These are phyloP conservation scores for Mesitornis unicolor DNA, from an alignment of 2,113 vertebrate species.

Conservation along the genomic window DNA sequence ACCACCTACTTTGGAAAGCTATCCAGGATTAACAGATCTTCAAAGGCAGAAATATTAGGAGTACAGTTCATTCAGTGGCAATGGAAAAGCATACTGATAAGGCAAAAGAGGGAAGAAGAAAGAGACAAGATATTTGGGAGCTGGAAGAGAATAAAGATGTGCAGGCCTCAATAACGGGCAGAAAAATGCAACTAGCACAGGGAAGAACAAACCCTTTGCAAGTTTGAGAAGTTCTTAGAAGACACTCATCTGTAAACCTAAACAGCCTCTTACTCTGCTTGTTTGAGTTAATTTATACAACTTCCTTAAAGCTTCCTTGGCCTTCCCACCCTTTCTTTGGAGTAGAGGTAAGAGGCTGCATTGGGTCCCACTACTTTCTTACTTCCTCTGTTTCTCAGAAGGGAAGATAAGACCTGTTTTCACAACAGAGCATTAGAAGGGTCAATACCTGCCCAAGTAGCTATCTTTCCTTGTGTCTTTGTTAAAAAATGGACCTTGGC, in stretches of 20 bases:
- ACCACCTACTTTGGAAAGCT: not conserved
- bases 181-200: not conserved
- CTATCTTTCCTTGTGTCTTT: not conserved
- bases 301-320: not conserved
- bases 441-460: not conserved
- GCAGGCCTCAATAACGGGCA: not conserved
- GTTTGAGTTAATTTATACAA: not conserved
- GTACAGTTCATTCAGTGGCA: not conserved
- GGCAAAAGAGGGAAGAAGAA: not conserved
- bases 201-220: not conserved
- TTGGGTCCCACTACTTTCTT: not conserved
- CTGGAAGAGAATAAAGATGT: not conserved
- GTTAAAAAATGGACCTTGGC: not conserved
- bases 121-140: not conserved
- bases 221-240: not conserved
- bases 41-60: not conserved
- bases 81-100: not conserved
- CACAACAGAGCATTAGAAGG: not conserved
- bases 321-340: not conserved
- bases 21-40: not conserved
- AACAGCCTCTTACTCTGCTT: not conserved
- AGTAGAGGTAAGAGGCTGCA: not conserved
- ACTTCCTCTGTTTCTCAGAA: not conserved
- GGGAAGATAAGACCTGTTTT: not conserved
- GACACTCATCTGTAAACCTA: not conserved